Evolutionary conservation across 2,888 invertebrate species (phyloP), one percentile per base, ranked within the genome.

Genomic region (Agrenia bidenticulata): DNA sequence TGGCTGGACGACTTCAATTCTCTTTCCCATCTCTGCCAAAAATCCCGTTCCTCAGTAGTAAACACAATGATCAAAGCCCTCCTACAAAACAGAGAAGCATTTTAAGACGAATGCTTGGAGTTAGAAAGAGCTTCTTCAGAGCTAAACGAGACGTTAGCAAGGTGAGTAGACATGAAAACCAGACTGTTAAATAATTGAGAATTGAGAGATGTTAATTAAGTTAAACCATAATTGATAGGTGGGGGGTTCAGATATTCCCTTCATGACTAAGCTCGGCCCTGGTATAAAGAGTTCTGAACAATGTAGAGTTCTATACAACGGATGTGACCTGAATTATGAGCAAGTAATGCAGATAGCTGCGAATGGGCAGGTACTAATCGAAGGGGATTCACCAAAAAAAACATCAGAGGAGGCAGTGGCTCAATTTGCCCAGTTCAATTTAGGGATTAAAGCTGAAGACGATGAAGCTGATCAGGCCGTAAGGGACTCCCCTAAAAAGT

Each of bases 321-420:
- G 70, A 15, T 70, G 70, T 59, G 61, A 67, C 32, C 41, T 70
- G 15, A 65, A 55, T 1, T 70, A 70, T 23, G 70, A 70, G 1
- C 63, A 70, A 54, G 66, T 70, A 5, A 70, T 70, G 70, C 58
- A 58, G 45, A 66, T 70, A 51, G 63, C 67, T 1, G 56, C 41
- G 15, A 53, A 21, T 26, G 70, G 67, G 2, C 42, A 65, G 27
- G 70, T 70, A 2, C 61, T 67, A 1, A 61, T 70, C 21, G 70
- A 70, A 59, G 51, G 54, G 1, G 56, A 56, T 2, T 49, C 41
- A 19, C 24, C 60, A 24, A 32, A 11, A 11, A 67, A 60, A 17
- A 63, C 37, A 9, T n/a, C n/a, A n/a, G n/a, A n/a, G n/a, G n/a
- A n/a, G n/a, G n/a, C n/a, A n/a, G n/a, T n/a, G n/a, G 45, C 37